Evolutionary conservation across 1,140 invertebrate species (phyloP).

Genomic region (Leucophenga varia): DNA sequence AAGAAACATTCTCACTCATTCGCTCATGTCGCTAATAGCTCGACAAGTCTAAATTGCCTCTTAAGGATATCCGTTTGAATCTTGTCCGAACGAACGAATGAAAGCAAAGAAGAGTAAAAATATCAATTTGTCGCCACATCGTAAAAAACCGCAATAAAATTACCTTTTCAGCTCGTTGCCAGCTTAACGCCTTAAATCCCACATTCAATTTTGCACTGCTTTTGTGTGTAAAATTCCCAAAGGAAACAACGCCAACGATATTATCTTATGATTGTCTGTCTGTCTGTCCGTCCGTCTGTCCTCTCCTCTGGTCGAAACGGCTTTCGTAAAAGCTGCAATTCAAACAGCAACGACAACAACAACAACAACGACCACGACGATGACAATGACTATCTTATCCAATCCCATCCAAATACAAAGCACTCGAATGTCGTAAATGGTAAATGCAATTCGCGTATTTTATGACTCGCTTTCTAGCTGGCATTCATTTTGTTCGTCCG

Average conservation of each 20-base stretch:
- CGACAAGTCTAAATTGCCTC: conserved; percentile 37
- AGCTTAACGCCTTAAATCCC: conserved; percentile 37
- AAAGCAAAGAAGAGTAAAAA: conserved; percentile 12
- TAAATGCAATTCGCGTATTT: conserved; percentile 55
- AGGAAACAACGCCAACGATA: conserved; percentile 46
- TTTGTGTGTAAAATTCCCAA: conserved; percentile 50
- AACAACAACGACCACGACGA: too few relatives aligned
- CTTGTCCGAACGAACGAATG: conserved; percentile 23
- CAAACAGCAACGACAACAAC: too few relatives aligned
- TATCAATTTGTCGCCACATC: conserved; percentile 56
- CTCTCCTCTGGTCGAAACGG: too few relatives aligned
- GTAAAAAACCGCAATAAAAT: conserved; percentile 56
- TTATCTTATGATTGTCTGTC: too few relatives aligned
- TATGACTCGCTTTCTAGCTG: conserved; percentile 49
- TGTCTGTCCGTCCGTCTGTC: not conserved
- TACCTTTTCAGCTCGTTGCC: conserved; percentile 20
- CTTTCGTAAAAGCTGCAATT: too few relatives aligned
- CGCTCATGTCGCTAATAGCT: too few relatives aligned
- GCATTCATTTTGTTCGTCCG: conserved; percentile 5
- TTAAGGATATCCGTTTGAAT: conserved; percentile 13
- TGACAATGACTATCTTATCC: too few relatives aligned
- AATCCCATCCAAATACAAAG: too few relatives aligned
- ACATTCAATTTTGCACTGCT: conserved; percentile 55
- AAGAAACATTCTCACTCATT: too few relatives aligned
- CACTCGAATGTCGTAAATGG: conserved; percentile 53